Evolutionary conservation across 23 tunicate species (phyloP), one percentile per base, ranked within the genome.

Genomic region (Corella eumyota): DNA sequence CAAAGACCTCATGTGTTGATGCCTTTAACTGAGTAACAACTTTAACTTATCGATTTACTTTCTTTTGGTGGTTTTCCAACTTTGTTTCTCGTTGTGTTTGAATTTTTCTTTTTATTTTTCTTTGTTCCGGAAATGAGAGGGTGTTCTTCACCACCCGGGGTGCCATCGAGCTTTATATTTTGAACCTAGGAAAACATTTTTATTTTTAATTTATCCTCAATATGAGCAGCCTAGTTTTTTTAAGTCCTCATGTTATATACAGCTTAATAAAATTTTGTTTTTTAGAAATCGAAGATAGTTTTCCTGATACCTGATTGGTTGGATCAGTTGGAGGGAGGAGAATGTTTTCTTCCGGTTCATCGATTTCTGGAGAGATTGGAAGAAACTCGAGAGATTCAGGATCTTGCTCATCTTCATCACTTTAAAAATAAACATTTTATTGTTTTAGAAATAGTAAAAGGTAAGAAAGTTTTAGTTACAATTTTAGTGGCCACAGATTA

Each of bases 321-420:
- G 94, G 94, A 54, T 84, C 94, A 45, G 50, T 50, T 5, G 82
- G 76, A 2, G 94, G 94, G 15, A 84, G 72, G 48, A 79, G 81
- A 30, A 75, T 46, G 38, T 70, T 90, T 60, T 90, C 91, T 50
- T 90, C 97, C n/a, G 97, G 97, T 36, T 90, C 97, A 56, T 90
- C 97, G 21, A 90, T 69, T 49, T 90, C 97, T 0, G 97, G 97
- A 25, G 97, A 75, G 34, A 90, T 75, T 36, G 97, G 97, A 24
- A 90, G 64, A 70, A 74, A 90, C 44, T 75, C 79, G 25, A 80
- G 65, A 29, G 50, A 85, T 25, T 81, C 91, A n/a, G 71, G 61
- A 25, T 65, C 90, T 34, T 71, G 75, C 4, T 78, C 88, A 55
- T 88, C 96, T 63, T 88, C 96, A 60, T 88, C 96, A 73, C 96